Evolutionary conservation across 2,797 vertebrate genomes (phyloP).

Genomic region (Trematomus bernacchii): DNA sequence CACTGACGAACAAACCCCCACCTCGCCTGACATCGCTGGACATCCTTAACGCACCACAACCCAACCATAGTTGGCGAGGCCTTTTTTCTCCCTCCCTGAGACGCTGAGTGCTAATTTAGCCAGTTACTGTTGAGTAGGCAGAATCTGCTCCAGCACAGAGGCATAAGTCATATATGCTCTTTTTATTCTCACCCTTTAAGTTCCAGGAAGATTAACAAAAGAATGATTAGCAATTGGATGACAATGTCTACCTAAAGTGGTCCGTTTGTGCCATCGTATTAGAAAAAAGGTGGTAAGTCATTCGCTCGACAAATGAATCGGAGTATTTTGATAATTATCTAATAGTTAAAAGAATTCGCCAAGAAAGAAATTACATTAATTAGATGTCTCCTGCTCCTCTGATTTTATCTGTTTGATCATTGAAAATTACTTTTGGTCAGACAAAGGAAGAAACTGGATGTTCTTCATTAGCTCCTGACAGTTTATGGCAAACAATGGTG

Average conservation of each 20-base stretch:
- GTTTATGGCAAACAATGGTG: neutral
- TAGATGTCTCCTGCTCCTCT: fast-evolving
- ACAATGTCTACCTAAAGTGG: slow-evolving; percentile 6
- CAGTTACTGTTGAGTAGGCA: slow-evolving; percentile 55
- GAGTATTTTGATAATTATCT: neutral
- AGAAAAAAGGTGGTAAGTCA: neutral
- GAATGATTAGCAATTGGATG: neutral
- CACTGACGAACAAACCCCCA: slow-evolving; percentile 34
- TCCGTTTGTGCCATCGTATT: neutral
- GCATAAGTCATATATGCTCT: slow-evolving; percentile 40
- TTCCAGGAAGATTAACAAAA: slow-evolving; percentile 18
- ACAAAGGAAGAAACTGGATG: neutral
- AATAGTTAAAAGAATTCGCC: neutral
- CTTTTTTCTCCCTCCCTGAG: neutral
- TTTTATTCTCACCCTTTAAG: slow-evolving; percentile 6
- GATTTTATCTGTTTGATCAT: neutral
- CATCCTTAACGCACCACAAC: slow-evolving; percentile 65
- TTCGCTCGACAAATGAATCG: neutral
- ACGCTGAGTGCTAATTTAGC: slow-evolving; percentile 46
- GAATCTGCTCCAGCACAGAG: slow-evolving; percentile 44
- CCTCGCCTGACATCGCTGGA: slow-evolving; percentile 52
- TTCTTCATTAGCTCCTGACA: no score
- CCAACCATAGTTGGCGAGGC: slow-evolving; percentile 38
- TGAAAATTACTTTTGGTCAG: neutral
- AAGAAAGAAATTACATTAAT: fast-evolving